phyloP scores from a whole-genome alignment of 2,797 vertebrate species.

The Apogon hyalosoma region DNA sequence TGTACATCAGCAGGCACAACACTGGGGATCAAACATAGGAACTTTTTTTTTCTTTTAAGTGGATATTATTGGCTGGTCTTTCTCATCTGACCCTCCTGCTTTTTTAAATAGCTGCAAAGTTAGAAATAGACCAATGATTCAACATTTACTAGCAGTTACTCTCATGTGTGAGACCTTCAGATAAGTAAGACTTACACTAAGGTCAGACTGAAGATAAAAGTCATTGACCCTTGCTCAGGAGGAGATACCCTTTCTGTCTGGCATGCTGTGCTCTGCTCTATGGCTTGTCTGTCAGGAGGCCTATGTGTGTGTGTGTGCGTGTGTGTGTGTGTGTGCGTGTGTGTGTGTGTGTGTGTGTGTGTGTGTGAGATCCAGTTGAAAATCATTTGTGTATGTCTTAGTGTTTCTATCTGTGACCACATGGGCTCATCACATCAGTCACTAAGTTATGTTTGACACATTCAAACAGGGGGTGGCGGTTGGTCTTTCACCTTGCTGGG shows the following conservation, averaged over 20 bases:
- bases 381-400: too few species aligned
- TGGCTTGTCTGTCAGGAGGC: slow-evolving; percentile 66
- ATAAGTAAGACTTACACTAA: slow-evolving; percentile 35
- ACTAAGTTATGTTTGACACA: slow-evolving; percentile 41
- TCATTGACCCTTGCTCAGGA: slow-evolving; percentile 57
- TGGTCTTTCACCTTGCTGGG: slow-evolving; percentile 52
- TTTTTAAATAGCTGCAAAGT: slow-evolving; percentile 14
- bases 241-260: slow-evolving; percentile 58
- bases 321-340: slow-evolving; percentile 16
- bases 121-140: slow-evolving; percentile 36
- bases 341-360: slow-evolving; percentile 39
- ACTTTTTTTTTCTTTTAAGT: not conserved
- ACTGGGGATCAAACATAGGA: slow-evolving; percentile 7
- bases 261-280: slow-evolving; percentile 57
- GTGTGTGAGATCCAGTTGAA: slow-evolving; percentile 9
- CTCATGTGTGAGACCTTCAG: slow-evolving; percentile 32
- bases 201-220: slow-evolving; percentile 75
- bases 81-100: slow-evolving; percentile 2
- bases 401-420: slow-evolving; percentile 46
- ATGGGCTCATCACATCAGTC: slow-evolving; percentile 40
- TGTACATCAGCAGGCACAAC: not conserved
- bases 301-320: slow-evolving; percentile 20
- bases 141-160: slow-evolving; percentile 31
- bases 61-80: not conserved
- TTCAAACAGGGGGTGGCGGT: slow-evolving; percentile 39